These are phyloP conservation scores for Sebastes schlegelii DNA, from an alignment of 2,113 vertebrate species.

Conservation along the genomic window DNA sequence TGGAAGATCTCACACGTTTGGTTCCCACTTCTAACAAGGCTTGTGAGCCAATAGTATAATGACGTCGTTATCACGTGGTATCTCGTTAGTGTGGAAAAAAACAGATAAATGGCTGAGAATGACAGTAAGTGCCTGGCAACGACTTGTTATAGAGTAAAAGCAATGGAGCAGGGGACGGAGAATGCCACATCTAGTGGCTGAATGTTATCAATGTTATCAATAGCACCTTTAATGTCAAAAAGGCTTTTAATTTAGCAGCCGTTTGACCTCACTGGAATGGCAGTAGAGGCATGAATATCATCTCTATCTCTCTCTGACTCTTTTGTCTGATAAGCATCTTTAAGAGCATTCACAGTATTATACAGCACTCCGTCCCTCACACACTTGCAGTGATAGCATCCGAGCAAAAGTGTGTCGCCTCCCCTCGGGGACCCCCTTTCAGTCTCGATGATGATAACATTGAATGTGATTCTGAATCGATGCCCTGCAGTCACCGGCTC, in stretches of 20 bases:
- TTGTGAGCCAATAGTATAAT: no score
- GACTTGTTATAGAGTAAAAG: no score
- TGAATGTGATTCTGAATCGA: slow-evolving; percentile 27
- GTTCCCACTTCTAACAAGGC: no score
- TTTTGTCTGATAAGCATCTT: slow-evolving; percentile 27
- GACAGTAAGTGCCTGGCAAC: no score
- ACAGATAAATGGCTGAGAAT: no score
- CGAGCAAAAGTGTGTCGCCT: slow-evolving; percentile 8
- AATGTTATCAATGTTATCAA: no score
- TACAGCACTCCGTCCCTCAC: slow-evolving; percentile 1
- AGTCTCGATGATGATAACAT: slow-evolving; percentile 4
- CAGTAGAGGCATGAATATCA: not conserved
- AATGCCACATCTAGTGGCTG: no score
- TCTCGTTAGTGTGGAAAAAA: no score
- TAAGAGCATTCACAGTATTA: slow-evolving; percentile 16
- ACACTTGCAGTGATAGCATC: slow-evolving; percentile 27
- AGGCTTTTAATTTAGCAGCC: not conserved
- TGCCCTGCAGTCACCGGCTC: slow-evolving; percentile 18
- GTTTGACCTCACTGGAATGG: not conserved
- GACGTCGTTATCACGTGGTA: no score
- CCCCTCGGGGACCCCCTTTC: slow-evolving; percentile 30
- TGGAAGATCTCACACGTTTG: no score
- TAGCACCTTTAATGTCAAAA: not conserved
- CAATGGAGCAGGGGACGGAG: no score
- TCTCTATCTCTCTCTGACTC: slow-evolving; percentile 5